Conservation (phyloP, 2,888 invertebrate species). For the Clepsis dumicolana region DNA sequence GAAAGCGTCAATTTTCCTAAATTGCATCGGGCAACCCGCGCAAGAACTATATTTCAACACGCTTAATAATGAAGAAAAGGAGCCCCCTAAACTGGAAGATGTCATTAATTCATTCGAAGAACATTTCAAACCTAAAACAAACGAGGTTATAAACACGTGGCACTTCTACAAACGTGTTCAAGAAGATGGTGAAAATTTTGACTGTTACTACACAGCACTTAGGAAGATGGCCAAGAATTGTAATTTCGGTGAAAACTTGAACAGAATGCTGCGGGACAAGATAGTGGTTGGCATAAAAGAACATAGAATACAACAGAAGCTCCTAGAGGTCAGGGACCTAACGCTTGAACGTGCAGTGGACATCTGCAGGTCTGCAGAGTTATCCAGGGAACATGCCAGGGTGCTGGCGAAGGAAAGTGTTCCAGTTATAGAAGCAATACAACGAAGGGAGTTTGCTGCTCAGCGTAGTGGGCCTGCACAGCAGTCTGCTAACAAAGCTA, state of each 20-base stretch:
- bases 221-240: slow-evolving; percentile 13
- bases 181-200: slow-evolving; percentile 8
- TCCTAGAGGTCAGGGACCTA: not conserved
- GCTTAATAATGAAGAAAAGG: not conserved
- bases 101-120: not conserved
- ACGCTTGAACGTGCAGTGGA: not conserved
- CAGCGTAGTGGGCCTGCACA: too few species aligned
- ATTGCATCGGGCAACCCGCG: not conserved
- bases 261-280: slow-evolving; percentile 16
- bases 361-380: slow-evolving; percentile 5
- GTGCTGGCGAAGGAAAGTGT: too few species aligned
- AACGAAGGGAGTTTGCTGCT: too few species aligned
- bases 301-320: not conserved
- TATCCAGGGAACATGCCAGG: not conserved
- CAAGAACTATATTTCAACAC: not conserved
- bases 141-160: slow-evolving; percentile 7
- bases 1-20: slow-evolving; percentile 6
- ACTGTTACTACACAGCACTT: not conserved
- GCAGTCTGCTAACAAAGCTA: too few species aligned
- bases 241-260: not conserved
- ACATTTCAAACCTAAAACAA: slow-evolving; percentile 17
- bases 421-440: too few species aligned
- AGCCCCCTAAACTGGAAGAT: slow-evolving; percentile 1
- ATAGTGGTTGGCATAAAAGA: slow-evolving; percentile 11
- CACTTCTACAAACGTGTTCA: not conserved